Conservation (phyloP, 2,888 invertebrate species). For the Drosophila tripunctata region DNA sequence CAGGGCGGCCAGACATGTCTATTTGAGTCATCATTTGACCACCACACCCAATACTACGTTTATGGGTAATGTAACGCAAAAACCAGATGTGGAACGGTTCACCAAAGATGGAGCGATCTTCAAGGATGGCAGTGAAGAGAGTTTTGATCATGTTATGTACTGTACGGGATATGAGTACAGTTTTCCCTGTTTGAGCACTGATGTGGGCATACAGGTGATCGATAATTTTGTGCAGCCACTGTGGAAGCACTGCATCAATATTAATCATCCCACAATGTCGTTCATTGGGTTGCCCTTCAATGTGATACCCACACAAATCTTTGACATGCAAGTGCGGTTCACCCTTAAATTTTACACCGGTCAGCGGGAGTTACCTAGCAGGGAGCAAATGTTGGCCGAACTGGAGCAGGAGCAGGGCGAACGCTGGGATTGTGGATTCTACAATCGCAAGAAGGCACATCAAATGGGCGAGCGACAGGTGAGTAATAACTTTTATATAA, state of each 20-base stretch:
- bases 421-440: conserved; percentile 85
- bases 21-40: conserved; percentile 89
- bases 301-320: conserved; percentile 92
- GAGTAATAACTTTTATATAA: conserved; percentile 59
- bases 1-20: conserved; percentile 86
- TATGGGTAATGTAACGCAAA: conserved; percentile 88
- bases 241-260: conserved; percentile 94
- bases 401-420: conserved; percentile 87
- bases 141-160: conserved; percentile 89
- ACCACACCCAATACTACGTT: conserved; percentile 85
- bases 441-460: conserved; percentile 90
- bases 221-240: conserved; percentile 92
- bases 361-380: conserved; percentile 86
- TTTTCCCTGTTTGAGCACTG: conserved; percentile 89
- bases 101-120: conserved; percentile 86
- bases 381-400: conserved; percentile 87
- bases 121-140: conserved; percentile 87
- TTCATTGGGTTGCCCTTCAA: conserved; percentile 92
- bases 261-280: conserved; percentile 90
- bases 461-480: conserved; percentile 85
- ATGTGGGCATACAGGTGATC: conserved; percentile 89
- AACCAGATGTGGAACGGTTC: conserved; percentile 87
- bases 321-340: conserved; percentile 90
- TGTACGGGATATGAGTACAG: conserved; percentile 92
- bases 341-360: conserved; percentile 88